Base-by-base conservation (phyloP, 1,140 invertebrate species). In the Zaprionus tsacasi region DNA sequence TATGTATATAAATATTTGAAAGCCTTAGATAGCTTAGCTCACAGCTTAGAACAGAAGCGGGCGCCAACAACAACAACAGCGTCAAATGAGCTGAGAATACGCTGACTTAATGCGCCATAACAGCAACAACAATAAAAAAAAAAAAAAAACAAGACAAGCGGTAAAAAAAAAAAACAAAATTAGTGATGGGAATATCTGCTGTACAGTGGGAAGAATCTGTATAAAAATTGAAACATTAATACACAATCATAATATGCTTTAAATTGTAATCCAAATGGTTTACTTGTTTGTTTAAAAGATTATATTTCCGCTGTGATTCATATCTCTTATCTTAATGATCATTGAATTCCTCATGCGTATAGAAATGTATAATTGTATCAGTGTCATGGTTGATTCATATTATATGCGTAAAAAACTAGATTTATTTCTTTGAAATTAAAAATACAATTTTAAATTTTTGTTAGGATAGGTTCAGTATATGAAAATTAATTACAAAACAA, bases 11-110 rank as follows among this genome's bases (percentile, higher is more conserved):
- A 3, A 27, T 60, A 58, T 73, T 48, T 65, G 27, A 15, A 50
- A 54, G 59, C 43, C 52, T 45, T 48, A 57, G 43, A 52, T 70
- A 77, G 82, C 75, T 86, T 82, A 87, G 82, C 72, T 86, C 71
- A 82, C 68, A 68, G 66, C 50, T 87, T 69, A 57, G 73, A 70
- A 64, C 65, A 72, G 60, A 70, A 56, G 38, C 12, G 64, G 40
- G 70, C 57, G 65, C 70, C 38, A 43, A 60, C 50, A 70, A 58
- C 59, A 66, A 48, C 40, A 35, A 61, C 25, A 45, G 27, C 36
- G 2, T 27, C 33, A 73, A 74, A 63, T 36, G n/a, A 55, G 38
- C 52, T 74, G 58, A 63, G 21, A 71, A 76, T 15, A 75, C 43
- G 59, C 59, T 58, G 43, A 70, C 58, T 70, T 58, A 58, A 70